Conservation (phyloP, 1,140 invertebrate genomes). For the Cyclina sinensis region DNA sequence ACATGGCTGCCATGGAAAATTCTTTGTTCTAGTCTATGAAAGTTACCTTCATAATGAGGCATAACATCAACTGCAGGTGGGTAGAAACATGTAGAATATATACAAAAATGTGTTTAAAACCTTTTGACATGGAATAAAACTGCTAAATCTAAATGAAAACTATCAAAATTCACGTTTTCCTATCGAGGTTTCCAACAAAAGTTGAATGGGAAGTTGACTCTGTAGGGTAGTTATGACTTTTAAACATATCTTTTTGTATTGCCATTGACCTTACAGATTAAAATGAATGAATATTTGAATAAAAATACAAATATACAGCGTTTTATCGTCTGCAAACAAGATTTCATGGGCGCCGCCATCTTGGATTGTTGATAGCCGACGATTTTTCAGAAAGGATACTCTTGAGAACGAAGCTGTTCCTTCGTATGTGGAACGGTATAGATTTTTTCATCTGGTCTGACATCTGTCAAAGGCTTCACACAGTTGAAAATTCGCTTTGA, state of each 20-base stretch:
- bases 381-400: constrained; percentile 84
- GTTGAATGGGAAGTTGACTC: constrained; percentile 3
- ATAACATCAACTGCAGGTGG: too few species aligned
- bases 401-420: constrained; percentile 85
- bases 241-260: neutral
- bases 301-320: neutral
- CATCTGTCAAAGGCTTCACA: constrained; percentile 76
- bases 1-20: constrained; percentile 34
- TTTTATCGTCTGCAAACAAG: constrained; percentile 37
- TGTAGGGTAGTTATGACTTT: neutral
- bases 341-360: constrained; percentile 82
- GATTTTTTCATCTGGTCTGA: constrained; percentile 78
- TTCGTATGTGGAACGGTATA: constrained; percentile 84
- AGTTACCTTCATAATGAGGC: neutral
- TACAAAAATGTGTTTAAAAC: neutral
- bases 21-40: neutral
- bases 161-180: neutral
- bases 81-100: too few species aligned
- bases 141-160: too few species aligned
- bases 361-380: constrained; percentile 77
- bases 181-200: neutral
- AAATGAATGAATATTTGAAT: neutral
- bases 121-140: too few species aligned
- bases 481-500: constrained; percentile 81
- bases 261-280: neutral